Conservation (phyloP, 2,888 invertebrate species). For the Euclidia mi region DNA sequence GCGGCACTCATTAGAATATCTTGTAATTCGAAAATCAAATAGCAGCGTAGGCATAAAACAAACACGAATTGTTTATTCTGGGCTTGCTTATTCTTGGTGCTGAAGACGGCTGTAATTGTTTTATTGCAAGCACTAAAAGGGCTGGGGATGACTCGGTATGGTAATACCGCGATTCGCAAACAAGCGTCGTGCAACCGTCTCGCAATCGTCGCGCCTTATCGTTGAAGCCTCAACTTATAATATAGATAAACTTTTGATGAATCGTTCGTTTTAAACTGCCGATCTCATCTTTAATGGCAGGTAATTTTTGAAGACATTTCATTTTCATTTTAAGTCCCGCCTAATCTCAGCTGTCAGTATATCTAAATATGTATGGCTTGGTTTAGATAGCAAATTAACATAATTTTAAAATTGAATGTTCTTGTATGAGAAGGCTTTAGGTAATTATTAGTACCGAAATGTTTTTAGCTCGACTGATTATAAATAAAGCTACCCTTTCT, state of each 20-base stretch:
- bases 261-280: conserved; percentile 18
- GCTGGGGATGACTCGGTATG: conserved; percentile 52
- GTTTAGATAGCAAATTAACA: too few species aligned
- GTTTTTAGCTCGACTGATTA: too few species aligned
- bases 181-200: conserved; percentile 56
- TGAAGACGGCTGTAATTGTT: conserved; percentile 57
- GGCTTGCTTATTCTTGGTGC: conserved; percentile 35
- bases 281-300: conserved; percentile 11
- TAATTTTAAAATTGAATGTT: too few species aligned
- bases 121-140: conserved; percentile 59
- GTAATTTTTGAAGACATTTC: conserved; percentile 10
- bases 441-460: too few species aligned
- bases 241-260: conserved; percentile 52
- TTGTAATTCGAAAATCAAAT: conserved; percentile 20
- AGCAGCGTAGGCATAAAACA: conserved; percentile 24
- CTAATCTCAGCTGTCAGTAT: background rate
- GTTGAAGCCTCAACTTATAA: conserved; percentile 42
- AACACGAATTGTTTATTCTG: conserved; percentile 28
- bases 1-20: conserved; percentile 28
- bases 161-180: conserved; percentile 72
- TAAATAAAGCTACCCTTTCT: too few species aligned
- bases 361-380: background rate
- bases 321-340: background rate
- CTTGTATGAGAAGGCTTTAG: too few species aligned
- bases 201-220: conserved; percentile 51